Evolutionary conservation across 1,140 invertebrate genomes (phyloP).

Genomic region (Uloborus diversus): DNA sequence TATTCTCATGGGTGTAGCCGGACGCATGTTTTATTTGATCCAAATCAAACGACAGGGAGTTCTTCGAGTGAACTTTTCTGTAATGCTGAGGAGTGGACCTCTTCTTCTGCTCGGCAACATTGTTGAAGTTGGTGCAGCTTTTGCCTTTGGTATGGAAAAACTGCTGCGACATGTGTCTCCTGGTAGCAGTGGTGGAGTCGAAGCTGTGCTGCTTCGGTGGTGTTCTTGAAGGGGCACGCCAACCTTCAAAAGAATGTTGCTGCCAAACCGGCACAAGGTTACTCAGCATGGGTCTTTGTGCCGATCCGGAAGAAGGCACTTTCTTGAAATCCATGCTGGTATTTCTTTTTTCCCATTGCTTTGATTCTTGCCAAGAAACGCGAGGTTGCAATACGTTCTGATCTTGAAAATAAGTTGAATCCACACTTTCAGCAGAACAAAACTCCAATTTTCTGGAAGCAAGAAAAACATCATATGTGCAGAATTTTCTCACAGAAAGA

Average conservation of each 20-base stretch:
- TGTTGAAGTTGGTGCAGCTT: conserved; percentile 94
- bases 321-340: conserved; percentile 23
- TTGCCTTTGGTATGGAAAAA: conserved; percentile 37
- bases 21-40: conserved; percentile 36
- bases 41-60: conserved; percentile 32
- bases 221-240: conserved; percentile 25
- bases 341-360: conserved; percentile 20
- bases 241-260: conserved; percentile 48
- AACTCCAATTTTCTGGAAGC: conserved; percentile 43
- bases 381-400: conserved; percentile 28
- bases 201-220: conserved; percentile 46
- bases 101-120: conserved; percentile 77
- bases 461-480: too few relatives aligned
- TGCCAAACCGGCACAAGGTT: conserved; percentile 37
- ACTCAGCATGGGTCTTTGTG: conserved; percentile 35
- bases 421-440: conserved; percentile 53
- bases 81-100: conserved; percentile 58
- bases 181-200: neutral
- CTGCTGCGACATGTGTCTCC: conserved; percentile 7
- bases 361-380: conserved; percentile 39
- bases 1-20: conserved; percentile 35
- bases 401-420: conserved; percentile 46
- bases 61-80: conserved; percentile 27
- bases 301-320: neutral
- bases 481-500: too few relatives aligned